Conservation (phyloP, 2,797 vertebrate genomes). For the Sciurus carolinensis region DNA sequence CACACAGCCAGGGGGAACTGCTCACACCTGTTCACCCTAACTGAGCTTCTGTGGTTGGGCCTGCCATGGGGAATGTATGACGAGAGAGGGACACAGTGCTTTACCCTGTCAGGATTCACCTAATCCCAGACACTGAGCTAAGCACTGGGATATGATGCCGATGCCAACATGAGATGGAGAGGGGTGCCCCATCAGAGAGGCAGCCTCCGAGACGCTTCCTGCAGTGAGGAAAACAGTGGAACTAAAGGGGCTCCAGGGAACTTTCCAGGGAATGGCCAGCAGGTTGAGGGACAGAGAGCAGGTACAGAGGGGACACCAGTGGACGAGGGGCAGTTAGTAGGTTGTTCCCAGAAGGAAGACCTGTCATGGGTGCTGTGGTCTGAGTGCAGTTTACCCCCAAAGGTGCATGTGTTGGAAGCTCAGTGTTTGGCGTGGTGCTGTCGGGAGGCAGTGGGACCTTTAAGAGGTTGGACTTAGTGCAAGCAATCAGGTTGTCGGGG, state of each 20-base stretch:
- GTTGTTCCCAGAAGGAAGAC: neutral
- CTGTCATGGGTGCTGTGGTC: neutral
- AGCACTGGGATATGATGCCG: neutral
- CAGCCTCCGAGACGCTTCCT: neutral
- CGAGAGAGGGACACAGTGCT: neutral
- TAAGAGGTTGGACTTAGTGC: neutral
- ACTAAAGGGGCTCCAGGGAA: neutral
- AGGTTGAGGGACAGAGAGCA: neutral
- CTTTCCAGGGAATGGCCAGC: neutral
- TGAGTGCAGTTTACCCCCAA: neutral
- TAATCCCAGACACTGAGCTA: neutral
- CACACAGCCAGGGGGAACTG: accelerated
- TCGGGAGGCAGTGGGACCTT: neutral
- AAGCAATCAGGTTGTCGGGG: neutral
- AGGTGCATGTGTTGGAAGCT: neutral
- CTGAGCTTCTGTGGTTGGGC: neutral
- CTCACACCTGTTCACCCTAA: neutral
- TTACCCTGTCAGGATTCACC: neutral
- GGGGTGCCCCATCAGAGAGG: neutral
- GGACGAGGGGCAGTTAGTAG: neutral
- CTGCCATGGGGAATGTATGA: neutral
- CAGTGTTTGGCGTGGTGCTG: neutral
- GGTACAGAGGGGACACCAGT: accelerated
- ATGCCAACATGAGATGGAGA: neutral
- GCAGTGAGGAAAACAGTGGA: neutral